Conservation (phyloP, 37 sponge, comb jelly and placozoan genomes). For the Beroe ovata region DNA sequence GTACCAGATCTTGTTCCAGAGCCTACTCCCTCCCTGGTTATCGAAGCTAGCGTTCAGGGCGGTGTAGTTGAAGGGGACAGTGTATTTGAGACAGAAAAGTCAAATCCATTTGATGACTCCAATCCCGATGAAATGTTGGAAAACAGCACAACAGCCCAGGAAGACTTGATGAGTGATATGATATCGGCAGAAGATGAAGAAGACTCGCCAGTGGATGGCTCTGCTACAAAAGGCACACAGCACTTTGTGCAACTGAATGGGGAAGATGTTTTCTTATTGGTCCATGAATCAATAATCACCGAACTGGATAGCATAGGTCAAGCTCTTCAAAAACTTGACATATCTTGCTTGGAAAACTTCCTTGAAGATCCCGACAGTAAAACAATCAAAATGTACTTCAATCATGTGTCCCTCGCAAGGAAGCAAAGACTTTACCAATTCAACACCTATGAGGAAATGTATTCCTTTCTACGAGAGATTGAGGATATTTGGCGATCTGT, state of each 20-base stretch:
- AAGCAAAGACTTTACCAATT: background rate
- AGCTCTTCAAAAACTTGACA: background rate
- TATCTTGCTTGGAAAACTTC: background rate
- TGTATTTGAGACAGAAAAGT: background rate
- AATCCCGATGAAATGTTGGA: background rate
- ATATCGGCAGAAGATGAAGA: too few species aligned
- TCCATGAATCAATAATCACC: background rate
- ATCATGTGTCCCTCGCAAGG: background rate
- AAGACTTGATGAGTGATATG: background rate
- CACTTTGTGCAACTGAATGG: background rate
- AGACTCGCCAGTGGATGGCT: background rate
- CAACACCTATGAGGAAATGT: background rate
- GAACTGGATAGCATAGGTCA: slow-evolving; percentile 22
- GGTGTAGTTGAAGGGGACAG: background rate
- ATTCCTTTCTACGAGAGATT: background rate
- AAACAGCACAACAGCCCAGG: background rate
- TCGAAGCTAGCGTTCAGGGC: background rate
- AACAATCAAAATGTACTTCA: background rate
- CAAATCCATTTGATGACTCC: too few species aligned
- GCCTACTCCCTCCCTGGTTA: background rate
- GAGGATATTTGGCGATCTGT: background rate
- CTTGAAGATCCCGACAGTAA: background rate
- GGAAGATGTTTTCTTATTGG: background rate
- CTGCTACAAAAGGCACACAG: background rate
- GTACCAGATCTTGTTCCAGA: background rate